Evolutionary conservation across 2,888 invertebrate species (phyloP).

Genomic region (Meghimatium bilineatum): DNA sequence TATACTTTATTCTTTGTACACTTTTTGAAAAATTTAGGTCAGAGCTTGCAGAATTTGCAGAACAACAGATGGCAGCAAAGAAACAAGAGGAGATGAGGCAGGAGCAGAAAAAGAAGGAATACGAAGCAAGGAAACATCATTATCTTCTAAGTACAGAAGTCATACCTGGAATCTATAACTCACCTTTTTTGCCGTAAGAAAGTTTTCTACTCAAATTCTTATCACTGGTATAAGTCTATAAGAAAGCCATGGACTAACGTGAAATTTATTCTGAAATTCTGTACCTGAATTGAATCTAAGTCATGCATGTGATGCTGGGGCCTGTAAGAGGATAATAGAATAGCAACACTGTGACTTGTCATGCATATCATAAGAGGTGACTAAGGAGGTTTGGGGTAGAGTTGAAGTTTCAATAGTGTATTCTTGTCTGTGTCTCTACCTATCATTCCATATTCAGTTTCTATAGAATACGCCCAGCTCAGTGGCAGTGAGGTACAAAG

Average conservation of each 20-base stretch:
- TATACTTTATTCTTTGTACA: too few species aligned
- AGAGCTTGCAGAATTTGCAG: slow-evolving; percentile 72
- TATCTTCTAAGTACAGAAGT: slow-evolving; percentile 75
- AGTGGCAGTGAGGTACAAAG: too few species aligned
- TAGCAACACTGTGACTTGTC: too few species aligned
- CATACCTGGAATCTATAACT: slow-evolving; percentile 76
- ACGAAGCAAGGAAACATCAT: slow-evolving; percentile 71
- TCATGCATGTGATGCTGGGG: neutral
- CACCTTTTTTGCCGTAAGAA: slow-evolving; percentile 73
- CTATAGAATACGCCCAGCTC: too few species aligned
- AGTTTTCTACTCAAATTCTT: neutral
- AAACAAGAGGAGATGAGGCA: slow-evolving; percentile 63
- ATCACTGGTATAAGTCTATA: neutral
- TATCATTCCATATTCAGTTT: too few species aligned
- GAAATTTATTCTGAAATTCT: neutral
- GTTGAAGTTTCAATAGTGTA: too few species aligned
- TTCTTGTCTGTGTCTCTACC: too few species aligned
- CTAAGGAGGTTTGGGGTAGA: too few species aligned
- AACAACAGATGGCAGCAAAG: slow-evolving; percentile 67
- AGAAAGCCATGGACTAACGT: neutral
- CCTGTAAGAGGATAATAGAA: too few species aligned
- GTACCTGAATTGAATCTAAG: neutral
- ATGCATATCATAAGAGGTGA: too few species aligned
- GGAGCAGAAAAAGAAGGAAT: slow-evolving; percentile 59
- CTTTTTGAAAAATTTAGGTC: slow-evolving; percentile 55